These are phyloP conservation scores for Drosophila jambulina DNA, from an alignment of 1,140 invertebrate species.

Conservation along the genomic window DNA sequence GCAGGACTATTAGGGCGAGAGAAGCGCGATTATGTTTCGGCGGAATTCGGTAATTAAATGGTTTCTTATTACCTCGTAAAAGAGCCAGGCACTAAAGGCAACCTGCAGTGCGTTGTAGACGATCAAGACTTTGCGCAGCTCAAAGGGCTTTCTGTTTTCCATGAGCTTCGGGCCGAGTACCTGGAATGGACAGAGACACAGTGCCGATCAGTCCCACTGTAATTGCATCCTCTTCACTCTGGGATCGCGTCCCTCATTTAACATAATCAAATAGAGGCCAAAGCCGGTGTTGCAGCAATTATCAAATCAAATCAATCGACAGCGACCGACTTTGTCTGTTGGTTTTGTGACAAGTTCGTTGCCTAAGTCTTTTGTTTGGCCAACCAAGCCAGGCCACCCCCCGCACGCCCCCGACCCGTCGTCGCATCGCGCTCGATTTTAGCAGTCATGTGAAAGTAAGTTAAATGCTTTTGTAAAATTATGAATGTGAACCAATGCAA, in stretches of 20 bases:
- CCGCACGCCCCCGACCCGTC: background rate
- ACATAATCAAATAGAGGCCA: constrained; percentile 65
- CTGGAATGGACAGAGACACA: constrained; percentile 82
- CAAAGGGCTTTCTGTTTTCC: constrained; percentile 95
- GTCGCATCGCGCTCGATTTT: constrained; percentile 10
- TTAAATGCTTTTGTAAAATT: constrained; percentile 71
- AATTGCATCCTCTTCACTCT: constrained; percentile 15
- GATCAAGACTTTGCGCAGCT: constrained; percentile 92
- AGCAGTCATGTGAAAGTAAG: constrained; percentile 73
- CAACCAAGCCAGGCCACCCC: background rate
- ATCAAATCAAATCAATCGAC: constrained; percentile 72
- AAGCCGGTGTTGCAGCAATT: constrained; percentile 66
- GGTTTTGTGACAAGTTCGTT: constrained; percentile 80
- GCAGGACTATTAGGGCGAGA: constrained; percentile 86
- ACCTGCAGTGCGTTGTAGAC: constrained; percentile 95
- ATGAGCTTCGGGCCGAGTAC: constrained; percentile 93
- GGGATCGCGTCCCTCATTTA: constrained; percentile 25
- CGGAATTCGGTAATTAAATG: background rate
- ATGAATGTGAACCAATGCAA: constrained; percentile 74
- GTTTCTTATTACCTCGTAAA: constrained; percentile 89
- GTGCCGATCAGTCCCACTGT: constrained; percentile 3
- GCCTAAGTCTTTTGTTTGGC: constrained; percentile 79
- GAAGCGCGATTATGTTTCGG: constrained; percentile 19
- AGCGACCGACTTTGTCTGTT: constrained; percentile 48
- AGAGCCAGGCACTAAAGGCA: constrained; percentile 93